Conservation (phyloP, 2,888 invertebrate genomes). For the Monopis laevigella region DNA sequence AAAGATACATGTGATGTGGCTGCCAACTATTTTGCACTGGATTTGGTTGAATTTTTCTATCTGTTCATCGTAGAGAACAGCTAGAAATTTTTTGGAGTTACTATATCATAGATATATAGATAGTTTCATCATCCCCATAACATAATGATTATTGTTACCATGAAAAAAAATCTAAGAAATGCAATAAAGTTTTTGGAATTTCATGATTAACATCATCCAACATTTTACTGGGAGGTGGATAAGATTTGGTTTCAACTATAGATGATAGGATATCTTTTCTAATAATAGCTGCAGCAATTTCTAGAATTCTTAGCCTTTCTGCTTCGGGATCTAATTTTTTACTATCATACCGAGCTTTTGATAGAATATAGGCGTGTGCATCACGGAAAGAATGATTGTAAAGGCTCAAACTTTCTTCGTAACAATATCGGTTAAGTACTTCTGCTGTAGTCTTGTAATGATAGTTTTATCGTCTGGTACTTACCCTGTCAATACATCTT, state of each 20-base stretch:
- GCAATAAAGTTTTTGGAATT: constrained; percentile 27
- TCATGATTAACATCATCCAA: constrained; percentile 25
- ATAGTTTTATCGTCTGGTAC: constrained; percentile 32
- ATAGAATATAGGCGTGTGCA: constrained; percentile 28
- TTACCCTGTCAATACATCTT: constrained; percentile 27
- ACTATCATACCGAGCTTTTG: constrained; percentile 31
- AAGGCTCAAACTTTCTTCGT: constrained; percentile 27
- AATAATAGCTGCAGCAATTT: constrained; percentile 35
- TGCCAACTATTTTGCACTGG: constrained; percentile 23
- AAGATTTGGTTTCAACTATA: constrained; percentile 29
- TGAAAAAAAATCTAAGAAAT: constrained; percentile 32
- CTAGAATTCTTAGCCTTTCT: constrained; percentile 30
- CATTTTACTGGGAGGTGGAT: constrained; percentile 32
- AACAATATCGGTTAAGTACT: constrained; percentile 26
- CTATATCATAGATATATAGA: too few species aligned
- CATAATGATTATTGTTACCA: too few species aligned
- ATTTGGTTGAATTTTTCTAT: constrained; percentile 27
- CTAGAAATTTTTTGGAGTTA: constrained; percentile 20
- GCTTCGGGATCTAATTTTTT: constrained; percentile 27
- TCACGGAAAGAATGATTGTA: constrained; percentile 31
- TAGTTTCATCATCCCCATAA: constrained; percentile 17
- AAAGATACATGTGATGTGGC: too few species aligned
- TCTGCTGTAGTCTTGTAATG: too few species aligned
- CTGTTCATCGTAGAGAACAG: constrained; percentile 22
- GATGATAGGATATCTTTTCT: constrained; percentile 32